Evolutionary conservation across 2,113 vertebrate genomes (phyloP).

Genomic region (Delphinus delphis): DNA sequence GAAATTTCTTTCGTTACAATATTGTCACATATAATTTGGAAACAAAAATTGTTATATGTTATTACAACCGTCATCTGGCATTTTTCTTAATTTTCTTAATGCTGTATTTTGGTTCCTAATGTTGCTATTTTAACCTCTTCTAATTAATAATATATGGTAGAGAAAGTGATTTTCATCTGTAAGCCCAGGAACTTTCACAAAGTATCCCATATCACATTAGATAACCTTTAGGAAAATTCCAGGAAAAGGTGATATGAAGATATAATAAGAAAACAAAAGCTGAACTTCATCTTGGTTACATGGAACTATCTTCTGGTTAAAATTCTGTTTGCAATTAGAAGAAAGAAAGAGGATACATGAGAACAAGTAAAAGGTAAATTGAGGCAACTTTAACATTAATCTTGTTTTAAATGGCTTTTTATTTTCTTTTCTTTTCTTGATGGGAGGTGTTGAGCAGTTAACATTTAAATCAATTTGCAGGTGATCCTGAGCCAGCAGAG

Average conservation of each 20-base stretch:
- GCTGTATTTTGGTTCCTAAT: not conserved
- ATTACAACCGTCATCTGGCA: not conserved
- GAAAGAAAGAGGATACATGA: not conserved
- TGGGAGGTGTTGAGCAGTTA: not conserved
- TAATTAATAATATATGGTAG: not conserved
- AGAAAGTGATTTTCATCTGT: not conserved
- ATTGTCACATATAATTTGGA: not conserved
- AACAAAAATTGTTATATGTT: not conserved
- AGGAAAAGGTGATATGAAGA: not conserved
- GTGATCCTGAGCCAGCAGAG: accelerated
- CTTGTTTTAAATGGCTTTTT: not conserved
- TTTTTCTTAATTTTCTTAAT: not conserved
- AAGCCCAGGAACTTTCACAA: not conserved
- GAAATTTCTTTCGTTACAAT: not conserved
- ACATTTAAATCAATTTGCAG: not conserved
- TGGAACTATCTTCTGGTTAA: not conserved
- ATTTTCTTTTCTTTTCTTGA: not conserved
- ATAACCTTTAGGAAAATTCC: not conserved
- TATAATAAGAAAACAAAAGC: not conserved
- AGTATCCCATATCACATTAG: not conserved
- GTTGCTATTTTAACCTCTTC: not conserved
- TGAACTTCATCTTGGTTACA: not conserved
- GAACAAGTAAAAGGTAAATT: not conserved
- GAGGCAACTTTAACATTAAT: not conserved
- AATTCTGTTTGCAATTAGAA: not conserved